A percentile compares a stretch with the other conserved stretches of the same genome.
Conservation (phyloP, 2,113 vertebrate species). For the Lamprologus sp. region DNA sequence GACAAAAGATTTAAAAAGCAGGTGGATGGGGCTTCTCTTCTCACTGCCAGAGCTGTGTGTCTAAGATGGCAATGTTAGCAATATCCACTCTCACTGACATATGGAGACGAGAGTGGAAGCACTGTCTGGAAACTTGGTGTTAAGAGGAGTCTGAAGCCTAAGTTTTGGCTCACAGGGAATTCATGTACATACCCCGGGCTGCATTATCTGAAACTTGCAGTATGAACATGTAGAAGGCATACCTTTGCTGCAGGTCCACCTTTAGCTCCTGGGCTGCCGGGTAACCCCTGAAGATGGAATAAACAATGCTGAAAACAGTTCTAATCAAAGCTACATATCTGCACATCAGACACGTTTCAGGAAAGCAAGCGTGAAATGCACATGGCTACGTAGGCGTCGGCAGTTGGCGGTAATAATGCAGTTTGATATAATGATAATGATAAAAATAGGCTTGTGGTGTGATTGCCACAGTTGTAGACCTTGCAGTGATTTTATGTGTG, state of each 20-base stretch:
- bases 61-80: background rate
- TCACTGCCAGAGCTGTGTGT: background rate
- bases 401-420: background rate
- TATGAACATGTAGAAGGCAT: background rate
- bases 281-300: conserved; percentile 78
- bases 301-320: background rate
- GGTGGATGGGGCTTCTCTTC: background rate
- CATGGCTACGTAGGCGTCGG: background rate
- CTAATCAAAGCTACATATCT: background rate
- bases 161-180: background rate
- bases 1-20: background rate
- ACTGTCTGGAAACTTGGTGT: background rate
- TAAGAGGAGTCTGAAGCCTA: background rate
- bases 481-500: background rate
- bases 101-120: background rate
- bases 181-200: background rate
- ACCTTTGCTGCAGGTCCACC: conserved; percentile 85
- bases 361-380: background rate
- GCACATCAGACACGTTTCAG: background rate
- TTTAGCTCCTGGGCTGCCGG: conserved; percentile 85
- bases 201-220: background rate
- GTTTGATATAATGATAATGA: background rate
- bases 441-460: background rate
- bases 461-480: background rate
- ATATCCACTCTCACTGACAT: background rate